Percentiles rank a stretch among this genome's conserved stretches.
These are phyloP conservation scores for Rosalia funebris DNA, from an alignment of 2,888 invertebrate genomes.

Conservation along the genomic window DNA sequence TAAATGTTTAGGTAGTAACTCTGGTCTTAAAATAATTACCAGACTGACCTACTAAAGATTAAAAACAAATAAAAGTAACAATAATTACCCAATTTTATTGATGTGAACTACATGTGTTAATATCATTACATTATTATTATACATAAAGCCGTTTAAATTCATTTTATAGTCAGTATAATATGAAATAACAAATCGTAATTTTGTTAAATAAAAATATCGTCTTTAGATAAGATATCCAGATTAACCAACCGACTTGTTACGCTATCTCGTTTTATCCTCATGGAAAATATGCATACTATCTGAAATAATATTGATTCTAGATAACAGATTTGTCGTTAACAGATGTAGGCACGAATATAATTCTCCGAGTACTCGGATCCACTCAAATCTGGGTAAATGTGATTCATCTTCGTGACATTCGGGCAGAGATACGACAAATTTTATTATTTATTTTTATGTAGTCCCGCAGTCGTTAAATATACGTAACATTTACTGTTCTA, in stretches of 20 bases:
- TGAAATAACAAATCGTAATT: background rate
- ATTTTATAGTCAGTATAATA: too few relatives aligned
- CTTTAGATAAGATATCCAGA: conserved; percentile 11
- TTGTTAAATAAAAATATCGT: background rate
- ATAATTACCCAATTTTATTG: too few relatives aligned
- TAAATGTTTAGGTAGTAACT: too few relatives aligned
- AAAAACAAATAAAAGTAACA: too few relatives aligned
- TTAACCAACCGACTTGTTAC: conserved; percentile 5
- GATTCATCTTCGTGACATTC: background rate
- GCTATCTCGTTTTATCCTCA: background rate
- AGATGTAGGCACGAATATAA: background rate
- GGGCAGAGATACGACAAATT: background rate
- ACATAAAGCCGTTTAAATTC: too few relatives aligned
- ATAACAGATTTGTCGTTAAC: conserved; percentile 5
- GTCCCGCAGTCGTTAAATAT: too few relatives aligned
- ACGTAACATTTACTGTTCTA: too few relatives aligned
- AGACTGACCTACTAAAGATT: too few relatives aligned
- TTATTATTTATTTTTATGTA: background rate
- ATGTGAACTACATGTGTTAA: too few relatives aligned
- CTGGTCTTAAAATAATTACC: too few relatives aligned
- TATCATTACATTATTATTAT: too few relatives aligned
- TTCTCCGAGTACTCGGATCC: too few relatives aligned
- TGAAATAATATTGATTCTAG: conserved; percentile 17
- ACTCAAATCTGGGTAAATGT: background rate
- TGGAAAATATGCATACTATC: conserved; percentile 12